Base-by-base conservation (phyloP, 2,888 invertebrate species). In the Plebejus anna region DNA sequence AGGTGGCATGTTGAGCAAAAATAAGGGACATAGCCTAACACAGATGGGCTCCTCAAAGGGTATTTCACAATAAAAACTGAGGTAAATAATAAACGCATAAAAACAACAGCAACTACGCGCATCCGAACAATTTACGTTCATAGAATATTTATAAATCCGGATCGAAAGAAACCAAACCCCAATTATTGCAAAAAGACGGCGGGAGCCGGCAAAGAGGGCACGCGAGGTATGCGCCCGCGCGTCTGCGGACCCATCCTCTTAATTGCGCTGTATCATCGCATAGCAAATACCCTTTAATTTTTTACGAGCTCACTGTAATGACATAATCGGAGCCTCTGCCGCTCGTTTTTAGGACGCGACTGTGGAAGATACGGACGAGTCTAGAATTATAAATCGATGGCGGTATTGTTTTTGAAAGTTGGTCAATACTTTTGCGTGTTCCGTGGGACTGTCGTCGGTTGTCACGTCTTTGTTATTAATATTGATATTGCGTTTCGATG, bases 261-360 rank as follows among this genome's bases (percentile, higher is more conserved):
- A 92, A 93, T 93, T 91, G 88, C 88, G 82, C 86, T 87, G 91
- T 93, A 93, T 93, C 93, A 93, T 93, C 91, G 90, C 92, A 92
- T 93, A 92, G 92, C 88, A 89, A 89, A 90, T 90, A 90, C 89
- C 89, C 90, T 89, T 89, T 77, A 87, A 85, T 84, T 86, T 91
- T 92, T 92, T 89, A 83, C 86, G 77, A 81, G 81, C 78, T 82
- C 79, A 80, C 79, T 75, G 82, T 93, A 93, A 93, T 92, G 89
- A 92, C 93, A 93, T 92, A 93, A 93, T 92, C 93, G 91, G 59
- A 59, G 51, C 16, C 72, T n/a, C 82, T 81, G 84, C 86, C 88
- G 66, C 32, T 66, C 66, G 66, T 66, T 66, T 66, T 66, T 66
- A 66, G 66, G 28, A 16, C 66, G 32, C 66, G 66, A 32, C 66